Base-by-base conservation (phyloP, 1,140 invertebrate species). In the Sesamia nonagrioides region DNA sequence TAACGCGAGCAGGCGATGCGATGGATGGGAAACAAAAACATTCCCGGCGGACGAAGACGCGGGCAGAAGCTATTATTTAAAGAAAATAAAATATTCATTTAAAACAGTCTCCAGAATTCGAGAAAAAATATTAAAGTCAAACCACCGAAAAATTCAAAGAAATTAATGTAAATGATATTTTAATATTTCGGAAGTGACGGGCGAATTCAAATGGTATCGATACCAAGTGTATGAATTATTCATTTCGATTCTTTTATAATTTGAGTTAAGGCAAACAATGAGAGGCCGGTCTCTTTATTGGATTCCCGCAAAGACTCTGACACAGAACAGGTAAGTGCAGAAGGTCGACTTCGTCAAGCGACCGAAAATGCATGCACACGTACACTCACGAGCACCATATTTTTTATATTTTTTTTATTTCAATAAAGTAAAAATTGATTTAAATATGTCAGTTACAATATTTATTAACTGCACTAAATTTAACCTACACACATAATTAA, bases 181-280 rank as follows among this genome's bases (percentile, higher is more conserved):
- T 48, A 45, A 68, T 68, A 68, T 42, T 45, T 68, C 63, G 11
- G 27, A 68, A 68, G 63, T 68, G 40, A 50, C 42, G 63, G 52
- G 27, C 33, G 56, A 45, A 74, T 17, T 18, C 42, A 63, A 61
- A 45, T 63, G 42, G 40, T 75, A 75, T 60, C 54, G 54, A 61
- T 61, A 75, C 21, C 5, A 13, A 61, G 33, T 13, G 42, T 11
- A 75, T 75, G 50, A 75, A 75, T 75, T 75, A 75, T 75, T 75
- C 73, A 75, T 75, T 17, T 50, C 56, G 21, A 61, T 75, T 75
- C 58, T 63, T 75, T 74, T 63, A 75, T 75, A 75, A 75, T 63
- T 75, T 35, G 56, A 61, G 73, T 75, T 75, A 75, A 75, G 58
- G 73, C 73, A 75, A 75, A 75, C 73, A 75, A 75, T 61, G 45